These are phyloP conservation scores for Acrocera orbiculus DNA, from an alignment of 2,888 invertebrate species.

Conservation along the genomic window DNA sequence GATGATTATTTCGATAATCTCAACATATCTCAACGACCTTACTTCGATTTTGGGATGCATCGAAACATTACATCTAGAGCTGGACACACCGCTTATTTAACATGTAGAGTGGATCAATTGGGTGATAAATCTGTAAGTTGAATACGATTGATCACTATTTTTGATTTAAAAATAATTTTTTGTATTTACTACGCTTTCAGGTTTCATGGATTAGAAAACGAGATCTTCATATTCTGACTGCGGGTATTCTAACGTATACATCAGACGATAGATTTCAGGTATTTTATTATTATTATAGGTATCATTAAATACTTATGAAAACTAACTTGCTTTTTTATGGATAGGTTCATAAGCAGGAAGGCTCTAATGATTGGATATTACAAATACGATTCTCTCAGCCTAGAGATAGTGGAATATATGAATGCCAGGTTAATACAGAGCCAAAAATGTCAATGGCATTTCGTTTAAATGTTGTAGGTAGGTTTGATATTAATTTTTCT, in stretches of 20 bases:
- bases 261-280: conserved; percentile 74
- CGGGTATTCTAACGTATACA: conserved; percentile 69
- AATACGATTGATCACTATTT: too few relatives aligned
- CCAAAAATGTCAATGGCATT: conserved; percentile 79
- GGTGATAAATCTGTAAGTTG: conserved; percentile 76
- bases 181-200: too few relatives aligned
- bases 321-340: not conserved
- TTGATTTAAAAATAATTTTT: too few relatives aligned
- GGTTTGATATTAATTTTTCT: too few relatives aligned
- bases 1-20: conserved; percentile 3
- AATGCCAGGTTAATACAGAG: conserved; percentile 51
- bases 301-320: too few relatives aligned
- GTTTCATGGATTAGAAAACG: conserved; percentile 81
- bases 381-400: conserved; percentile 75
- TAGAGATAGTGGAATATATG: conserved; percentile 55
- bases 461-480: conserved; percentile 67
- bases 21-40: conserved; percentile 35
- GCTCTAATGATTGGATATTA: conserved; percentile 75
- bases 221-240: conserved; percentile 74
- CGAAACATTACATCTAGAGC: conserved; percentile 73
- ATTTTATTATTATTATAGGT: conserved; percentile 14
- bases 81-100: conserved; percentile 73
- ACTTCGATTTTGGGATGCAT: conserved; percentile 71
- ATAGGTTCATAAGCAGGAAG: conserved; percentile 37
- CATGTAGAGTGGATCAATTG: conserved; percentile 72